Percentiles rank a stretch among this genome's conserved stretches.
These are phyloP conservation scores for Machaerirhynchus nigripectus DNA, from an alignment of 2,113 vertebrate genomes.

Conservation along the genomic window DNA sequence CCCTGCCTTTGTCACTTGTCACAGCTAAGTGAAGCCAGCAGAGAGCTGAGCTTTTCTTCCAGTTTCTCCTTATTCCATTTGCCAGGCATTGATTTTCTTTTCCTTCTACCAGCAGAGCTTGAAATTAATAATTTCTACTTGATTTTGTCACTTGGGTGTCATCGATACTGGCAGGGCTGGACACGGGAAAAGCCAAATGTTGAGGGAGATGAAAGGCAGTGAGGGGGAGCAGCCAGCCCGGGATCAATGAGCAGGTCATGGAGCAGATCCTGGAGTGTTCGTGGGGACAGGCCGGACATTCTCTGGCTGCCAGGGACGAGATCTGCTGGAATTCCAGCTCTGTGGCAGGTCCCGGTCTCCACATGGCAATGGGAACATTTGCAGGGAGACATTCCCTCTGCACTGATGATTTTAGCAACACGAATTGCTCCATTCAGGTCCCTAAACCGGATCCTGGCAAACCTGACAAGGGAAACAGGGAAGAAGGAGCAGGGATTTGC, in stretches of 20 bases:
- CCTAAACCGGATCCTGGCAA: neutral
- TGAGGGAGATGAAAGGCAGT: neutral
- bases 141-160: neutral
- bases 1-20: neutral
- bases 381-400: neutral
- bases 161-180: neutral
- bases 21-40: neutral
- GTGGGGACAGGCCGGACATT: neutral
- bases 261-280: neutral
- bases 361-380: neutral
- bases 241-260: neutral
- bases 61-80: conserved; percentile 26
- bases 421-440: neutral
- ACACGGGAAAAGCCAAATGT: neutral
- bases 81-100: conserved; percentile 50
- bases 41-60: neutral
- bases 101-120: conserved; percentile 33
- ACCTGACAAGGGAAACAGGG: neutral
- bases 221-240: neutral
- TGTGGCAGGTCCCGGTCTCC: neutral
- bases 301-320: neutral
- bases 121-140: conserved; percentile 54
- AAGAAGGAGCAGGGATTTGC: neutral
- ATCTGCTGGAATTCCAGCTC: neutral
- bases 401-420: neutral